A percentile compares a stretch with the other conserved stretches of the same genome.
phyloP scores from a whole-genome alignment of 2,888 invertebrate species.

The Acrobasis suavella region DNA sequence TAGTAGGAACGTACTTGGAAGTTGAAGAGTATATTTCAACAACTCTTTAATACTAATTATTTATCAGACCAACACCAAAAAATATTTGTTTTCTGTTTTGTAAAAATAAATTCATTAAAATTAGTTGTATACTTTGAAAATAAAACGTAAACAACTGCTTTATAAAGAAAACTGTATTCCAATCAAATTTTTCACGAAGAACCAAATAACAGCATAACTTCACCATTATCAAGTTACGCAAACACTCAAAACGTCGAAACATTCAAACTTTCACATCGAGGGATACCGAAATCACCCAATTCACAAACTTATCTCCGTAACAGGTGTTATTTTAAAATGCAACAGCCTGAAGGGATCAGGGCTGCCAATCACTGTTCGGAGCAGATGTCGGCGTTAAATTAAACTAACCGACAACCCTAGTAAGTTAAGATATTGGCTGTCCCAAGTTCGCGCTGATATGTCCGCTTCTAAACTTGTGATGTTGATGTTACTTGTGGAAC shows the following conservation, averaged over 20 bases:
- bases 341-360: slow-evolving; percentile 11
- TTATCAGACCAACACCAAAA: no score
- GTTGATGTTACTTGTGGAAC: neutral
- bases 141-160: no score
- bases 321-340: slow-evolving; percentile 15
- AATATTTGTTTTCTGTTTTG: no score
- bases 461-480: slow-evolving; percentile 25
- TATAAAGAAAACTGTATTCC: no score
- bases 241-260: neutral
- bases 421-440: slow-evolving; percentile 22
- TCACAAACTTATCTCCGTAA: slow-evolving; percentile 2
- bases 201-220: neutral
- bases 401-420: slow-evolving; percentile 16
- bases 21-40: no score
- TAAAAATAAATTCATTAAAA: no score
- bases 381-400: slow-evolving; percentile 24
- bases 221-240: neutral
- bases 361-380: slow-evolving; percentile 16
- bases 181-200: no score
- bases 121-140: no score
- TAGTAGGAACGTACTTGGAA: no score
- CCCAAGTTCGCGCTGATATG: slow-evolving; percentile 26
- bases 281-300: neutral
- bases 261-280: neutral
- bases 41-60: no score